Percentiles rank a stretch among this genome's conserved stretches.
Evolutionary conservation across 2,888 invertebrate genomes (phyloP).

Genomic region (Malthinus seriepunctatus): DNA sequence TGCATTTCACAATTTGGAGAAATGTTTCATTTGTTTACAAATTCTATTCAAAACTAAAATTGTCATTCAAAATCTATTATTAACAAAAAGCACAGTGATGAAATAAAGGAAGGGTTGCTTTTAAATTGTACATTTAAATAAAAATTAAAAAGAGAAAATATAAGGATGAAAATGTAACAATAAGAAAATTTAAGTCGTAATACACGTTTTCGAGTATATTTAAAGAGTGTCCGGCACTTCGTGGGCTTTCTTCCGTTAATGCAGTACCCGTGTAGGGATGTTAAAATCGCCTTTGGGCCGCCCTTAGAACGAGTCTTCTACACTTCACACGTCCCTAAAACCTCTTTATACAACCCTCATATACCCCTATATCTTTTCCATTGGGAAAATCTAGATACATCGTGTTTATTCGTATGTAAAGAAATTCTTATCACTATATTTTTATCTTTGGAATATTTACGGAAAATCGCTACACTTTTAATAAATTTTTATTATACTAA

Average conservation of each 20-base stretch:
- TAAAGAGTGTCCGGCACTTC: constrained; percentile 30
- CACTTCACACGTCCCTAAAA: constrained; percentile 43
- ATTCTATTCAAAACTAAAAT: no score
- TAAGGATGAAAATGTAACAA: constrained; percentile 9
- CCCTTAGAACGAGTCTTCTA: constrained; percentile 45
- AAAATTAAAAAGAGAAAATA: no score
- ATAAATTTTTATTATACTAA: no score
- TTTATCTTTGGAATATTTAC: neutral
- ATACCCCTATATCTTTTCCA: constrained; percentile 27
- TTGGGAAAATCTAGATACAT: constrained; percentile 23
- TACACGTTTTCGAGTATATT: constrained; percentile 28
- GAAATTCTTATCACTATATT: constrained; percentile 17
- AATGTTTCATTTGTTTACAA: no score
- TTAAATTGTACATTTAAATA: neutral
- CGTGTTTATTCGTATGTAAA: constrained; percentile 26
- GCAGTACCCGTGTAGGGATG: constrained; percentile 55
- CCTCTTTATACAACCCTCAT: constrained; percentile 40
- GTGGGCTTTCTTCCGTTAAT: constrained; percentile 52
- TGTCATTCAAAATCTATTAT: no score
- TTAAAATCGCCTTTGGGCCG: constrained; percentile 54
- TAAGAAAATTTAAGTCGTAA: constrained; percentile 27
- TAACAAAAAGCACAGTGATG: no score
- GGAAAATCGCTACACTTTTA: neutral
- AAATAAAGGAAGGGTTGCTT: no score
- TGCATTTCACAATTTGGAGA: neutral